Conservation (phyloP, 2,888 invertebrate genomes). For the Keiferia lycopersicella region DNA sequence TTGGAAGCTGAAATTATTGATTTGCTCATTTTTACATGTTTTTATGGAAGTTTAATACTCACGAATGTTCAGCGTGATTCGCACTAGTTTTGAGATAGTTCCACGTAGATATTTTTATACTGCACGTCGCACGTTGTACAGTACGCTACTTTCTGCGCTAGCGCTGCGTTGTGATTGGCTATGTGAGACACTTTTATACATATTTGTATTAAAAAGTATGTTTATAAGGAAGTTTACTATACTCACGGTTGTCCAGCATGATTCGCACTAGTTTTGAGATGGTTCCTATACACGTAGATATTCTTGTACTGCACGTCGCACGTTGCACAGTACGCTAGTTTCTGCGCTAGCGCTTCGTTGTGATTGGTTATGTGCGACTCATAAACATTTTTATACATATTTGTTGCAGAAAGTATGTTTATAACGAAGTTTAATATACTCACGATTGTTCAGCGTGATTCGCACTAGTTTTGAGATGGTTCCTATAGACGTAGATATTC, state of each 20-base stretch:
- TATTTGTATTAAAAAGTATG: not conserved
- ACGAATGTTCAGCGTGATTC: not conserved
- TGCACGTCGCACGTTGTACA: too few relatives aligned
- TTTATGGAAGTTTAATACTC: not conserved
- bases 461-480: conserved; percentile 52
- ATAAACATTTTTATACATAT: not conserved
- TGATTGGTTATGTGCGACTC: conserved; percentile 51
- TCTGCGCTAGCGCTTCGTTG: conserved; percentile 39
- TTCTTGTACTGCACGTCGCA: not conserved
- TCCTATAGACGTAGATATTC: conserved; percentile 55
- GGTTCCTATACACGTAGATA: not conserved
- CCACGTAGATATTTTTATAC: not conserved
- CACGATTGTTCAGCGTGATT: conserved; percentile 50
- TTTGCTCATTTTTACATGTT: too few relatives aligned
- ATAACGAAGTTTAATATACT: conserved; percentile 37
- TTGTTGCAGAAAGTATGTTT: not conserved
- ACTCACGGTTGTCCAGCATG: not conserved
- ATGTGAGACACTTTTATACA: too few relatives aligned
- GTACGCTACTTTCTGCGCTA: too few relatives aligned
- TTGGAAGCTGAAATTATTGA: too few relatives aligned
- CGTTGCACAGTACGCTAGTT: conserved; percentile 28
- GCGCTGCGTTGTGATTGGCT: too few relatives aligned
- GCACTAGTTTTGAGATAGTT: not conserved
- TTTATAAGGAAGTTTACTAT: not conserved
- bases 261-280: not conserved